phyloP scores from a whole-genome alignment of 1,140 invertebrate species.

The Octopus bimaculoides region DNA sequence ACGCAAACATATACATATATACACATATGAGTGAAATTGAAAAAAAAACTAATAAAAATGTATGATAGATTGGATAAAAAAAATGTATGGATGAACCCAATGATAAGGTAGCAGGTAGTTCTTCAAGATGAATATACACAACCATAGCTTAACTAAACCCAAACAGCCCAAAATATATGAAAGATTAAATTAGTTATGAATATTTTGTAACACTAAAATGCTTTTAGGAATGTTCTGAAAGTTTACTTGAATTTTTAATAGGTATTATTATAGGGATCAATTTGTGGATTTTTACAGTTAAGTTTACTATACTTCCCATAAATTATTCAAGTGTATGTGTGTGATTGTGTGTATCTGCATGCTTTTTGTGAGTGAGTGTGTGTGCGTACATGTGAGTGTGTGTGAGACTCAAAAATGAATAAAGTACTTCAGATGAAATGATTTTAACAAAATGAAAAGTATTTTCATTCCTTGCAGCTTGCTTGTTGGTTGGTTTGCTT shows the following conservation, averaged over 20 bases:
- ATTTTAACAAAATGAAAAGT: background rate
- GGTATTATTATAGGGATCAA: no score
- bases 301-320: background rate
- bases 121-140: background rate
- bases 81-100: background rate
- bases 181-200: background rate
- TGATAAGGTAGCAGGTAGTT: background rate
- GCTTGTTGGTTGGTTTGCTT: background rate
- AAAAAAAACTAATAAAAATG: background rate
- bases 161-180: background rate
- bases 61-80: background rate
- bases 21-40: background rate
- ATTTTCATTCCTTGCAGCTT: background rate
- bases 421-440: background rate
- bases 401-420: background rate
- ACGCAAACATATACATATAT: background rate
- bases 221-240: background rate
- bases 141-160: background rate
- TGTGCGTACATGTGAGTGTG: background rate
- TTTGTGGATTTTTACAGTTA: background rate
- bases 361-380: background rate
- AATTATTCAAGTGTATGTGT: slow-evolving; percentile 65
- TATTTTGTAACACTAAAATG: background rate
- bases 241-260: no score
- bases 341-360: background rate